phyloP scores from a whole-genome alignment of 2,888 invertebrate species.

The Hydropsyche betteni region DNA sequence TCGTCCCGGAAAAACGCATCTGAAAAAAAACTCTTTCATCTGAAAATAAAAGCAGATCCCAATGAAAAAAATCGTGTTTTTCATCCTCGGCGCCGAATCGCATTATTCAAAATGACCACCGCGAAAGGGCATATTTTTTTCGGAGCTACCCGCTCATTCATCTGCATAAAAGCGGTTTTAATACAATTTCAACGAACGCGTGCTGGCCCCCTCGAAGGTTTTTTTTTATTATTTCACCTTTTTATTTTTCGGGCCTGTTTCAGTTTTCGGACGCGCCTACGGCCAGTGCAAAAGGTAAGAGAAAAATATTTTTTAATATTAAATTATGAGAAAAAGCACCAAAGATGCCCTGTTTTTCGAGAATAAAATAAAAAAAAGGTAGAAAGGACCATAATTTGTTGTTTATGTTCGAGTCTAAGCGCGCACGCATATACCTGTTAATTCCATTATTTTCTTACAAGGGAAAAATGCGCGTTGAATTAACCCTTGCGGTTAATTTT shows the following conservation, averaged over 20 bases:
- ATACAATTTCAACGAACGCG: slow-evolving; percentile 18
- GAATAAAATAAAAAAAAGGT: slow-evolving; percentile 9
- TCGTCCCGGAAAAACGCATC: too few species aligned
- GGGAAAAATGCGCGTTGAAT: slow-evolving; percentile 4
- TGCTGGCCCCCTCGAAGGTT: too few species aligned
- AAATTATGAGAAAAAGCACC: slow-evolving; percentile 27
- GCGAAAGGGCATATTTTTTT: too few species aligned
- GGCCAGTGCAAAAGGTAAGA: neutral
- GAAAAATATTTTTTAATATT: slow-evolving; percentile 24
- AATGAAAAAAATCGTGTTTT: too few species aligned
- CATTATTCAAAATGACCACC: too few species aligned
- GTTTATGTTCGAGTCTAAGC: slow-evolving; percentile 12
- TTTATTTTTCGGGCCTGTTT: too few species aligned
- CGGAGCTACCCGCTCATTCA: neutral
- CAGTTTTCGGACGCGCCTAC: neutral
- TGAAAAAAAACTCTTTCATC: too few species aligned
- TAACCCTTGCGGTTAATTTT: neutral
- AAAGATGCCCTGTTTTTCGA: slow-evolving; percentile 24
- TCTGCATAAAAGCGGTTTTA: slow-evolving; percentile 29
- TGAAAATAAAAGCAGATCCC: too few species aligned
- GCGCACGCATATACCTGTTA: slow-evolving; percentile 25
- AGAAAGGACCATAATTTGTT: slow-evolving; percentile 25
- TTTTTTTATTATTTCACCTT: too few species aligned
- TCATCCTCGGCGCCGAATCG: too few species aligned
- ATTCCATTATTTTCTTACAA: slow-evolving; percentile 19